Percentiles rank a stretch among this genome's conserved stretches.
Conservation (phyloP, 2,797 vertebrate species). For the Mormyrus hasselquistii region DNA sequence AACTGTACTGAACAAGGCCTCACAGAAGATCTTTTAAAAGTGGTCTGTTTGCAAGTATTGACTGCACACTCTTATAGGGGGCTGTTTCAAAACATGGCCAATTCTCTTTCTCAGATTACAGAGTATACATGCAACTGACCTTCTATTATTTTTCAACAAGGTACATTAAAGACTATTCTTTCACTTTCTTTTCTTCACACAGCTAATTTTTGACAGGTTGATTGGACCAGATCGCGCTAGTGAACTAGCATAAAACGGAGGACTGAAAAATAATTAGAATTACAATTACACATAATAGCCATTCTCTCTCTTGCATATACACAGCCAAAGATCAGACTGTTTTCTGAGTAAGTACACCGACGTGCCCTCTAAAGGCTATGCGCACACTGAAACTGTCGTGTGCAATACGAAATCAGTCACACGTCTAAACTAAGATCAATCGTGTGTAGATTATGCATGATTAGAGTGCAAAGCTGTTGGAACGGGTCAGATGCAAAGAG, state of each 20-base stretch:
- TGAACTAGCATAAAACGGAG: not conserved
- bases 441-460: not conserved
- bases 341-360: not conserved
- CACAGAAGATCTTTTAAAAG: not conserved
- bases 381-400: not conserved
- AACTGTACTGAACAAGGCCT: not conserved
- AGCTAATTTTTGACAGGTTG: not conserved
- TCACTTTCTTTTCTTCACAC: not conserved
- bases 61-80: not conserved
- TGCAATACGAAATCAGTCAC: conserved; percentile 9
- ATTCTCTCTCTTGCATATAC: not conserved
- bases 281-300: not conserved
- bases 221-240: not conserved
- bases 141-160: not conserved
- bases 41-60: not conserved
- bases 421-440: not conserved
- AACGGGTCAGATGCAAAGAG: not conserved
- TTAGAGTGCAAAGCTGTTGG: not conserved
- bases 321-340: not conserved
- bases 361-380: not conserved
- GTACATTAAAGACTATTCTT: not conserved
- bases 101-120: not conserved
- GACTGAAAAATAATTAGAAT: not conserved
- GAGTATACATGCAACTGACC: not conserved
- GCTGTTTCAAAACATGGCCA: not conserved